Percentiles rank a stretch among this genome's conserved stretches.
Evolutionary conservation across 2,113 vertebrate genomes (phyloP).

Genomic region (Loxodonta africana): DNA sequence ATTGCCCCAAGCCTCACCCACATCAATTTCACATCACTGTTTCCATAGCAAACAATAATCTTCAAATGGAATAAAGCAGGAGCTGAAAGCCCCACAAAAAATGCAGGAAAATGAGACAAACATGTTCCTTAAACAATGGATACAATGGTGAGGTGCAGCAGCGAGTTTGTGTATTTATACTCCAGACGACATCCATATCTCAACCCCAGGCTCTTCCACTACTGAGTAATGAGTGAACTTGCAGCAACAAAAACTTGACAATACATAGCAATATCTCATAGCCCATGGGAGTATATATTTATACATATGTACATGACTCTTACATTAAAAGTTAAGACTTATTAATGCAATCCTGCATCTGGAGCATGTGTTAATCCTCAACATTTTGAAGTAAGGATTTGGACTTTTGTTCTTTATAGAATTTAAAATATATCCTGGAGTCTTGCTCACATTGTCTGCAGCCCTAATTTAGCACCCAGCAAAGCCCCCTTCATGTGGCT

Average conservation of each 20-base stretch:
- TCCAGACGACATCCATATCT: slow-evolving; percentile 60
- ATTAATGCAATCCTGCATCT: background rate
- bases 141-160: background rate
- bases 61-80: slow-evolving; percentile 67
- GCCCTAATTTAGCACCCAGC: background rate
- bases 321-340: background rate
- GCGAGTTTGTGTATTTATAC: background rate
- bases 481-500: background rate
- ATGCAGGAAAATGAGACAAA: slow-evolving; percentile 63
- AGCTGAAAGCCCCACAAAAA: slow-evolving; percentile 30
- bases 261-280: background rate
- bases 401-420: slow-evolving; percentile 27
- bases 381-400: slow-evolving; percentile 53
- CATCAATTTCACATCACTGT: slow-evolving; percentile 60
- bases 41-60: slow-evolving; percentile 72
- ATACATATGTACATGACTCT: background rate
- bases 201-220: background rate
- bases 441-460: background rate
- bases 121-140: slow-evolving; percentile 49
- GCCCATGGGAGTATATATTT: background rate
- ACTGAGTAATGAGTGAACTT: background rate
- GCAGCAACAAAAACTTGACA: background rate
- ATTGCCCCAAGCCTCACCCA: background rate
- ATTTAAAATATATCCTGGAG: background rate
- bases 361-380: slow-evolving; percentile 52